phyloP scores from a whole-genome alignment of 2,888 invertebrate species.

The Tetanocera ferruginea region DNA sequence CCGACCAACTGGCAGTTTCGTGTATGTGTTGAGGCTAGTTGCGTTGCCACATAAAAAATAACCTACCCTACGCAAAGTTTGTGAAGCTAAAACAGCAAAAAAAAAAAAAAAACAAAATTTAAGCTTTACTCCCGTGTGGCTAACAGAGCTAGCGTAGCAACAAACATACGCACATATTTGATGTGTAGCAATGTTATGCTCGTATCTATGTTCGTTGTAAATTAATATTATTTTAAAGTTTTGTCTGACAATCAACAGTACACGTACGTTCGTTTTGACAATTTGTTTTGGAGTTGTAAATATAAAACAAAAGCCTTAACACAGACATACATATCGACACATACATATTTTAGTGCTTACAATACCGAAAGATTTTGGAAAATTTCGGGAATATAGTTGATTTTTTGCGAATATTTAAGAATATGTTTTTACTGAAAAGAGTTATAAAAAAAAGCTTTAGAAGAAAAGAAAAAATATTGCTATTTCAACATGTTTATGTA shows the following conservation, averaged over 20 bases:
- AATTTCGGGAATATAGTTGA: no score
- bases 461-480: neutral
- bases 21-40: neutral
- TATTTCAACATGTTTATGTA: neutral
- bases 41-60: neutral
- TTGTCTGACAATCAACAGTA: constrained; percentile 1
- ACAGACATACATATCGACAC: no score
- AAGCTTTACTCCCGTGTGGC: neutral
- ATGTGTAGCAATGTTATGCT: neutral
- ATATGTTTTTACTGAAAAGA: neutral
- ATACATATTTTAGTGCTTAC: no score
- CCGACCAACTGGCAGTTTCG: no score
- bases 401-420: no score
- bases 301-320: no score
- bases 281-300: no score
- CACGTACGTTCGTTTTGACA: constrained; percentile 1
- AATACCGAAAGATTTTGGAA: no score
- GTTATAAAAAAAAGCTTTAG: neutral
- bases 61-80: neutral
- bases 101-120: neutral
- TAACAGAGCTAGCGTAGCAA: no score
- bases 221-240: constrained; percentile 29
- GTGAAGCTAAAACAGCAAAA: neutral
- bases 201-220: neutral
- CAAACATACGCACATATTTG: no score